Percentiles rank a stretch among this genome's conserved stretches.
These are phyloP conservation scores for Panagrolaimus sp. DNA, from an alignment of 1,140 invertebrate species.

Conservation along the genomic window DNA sequence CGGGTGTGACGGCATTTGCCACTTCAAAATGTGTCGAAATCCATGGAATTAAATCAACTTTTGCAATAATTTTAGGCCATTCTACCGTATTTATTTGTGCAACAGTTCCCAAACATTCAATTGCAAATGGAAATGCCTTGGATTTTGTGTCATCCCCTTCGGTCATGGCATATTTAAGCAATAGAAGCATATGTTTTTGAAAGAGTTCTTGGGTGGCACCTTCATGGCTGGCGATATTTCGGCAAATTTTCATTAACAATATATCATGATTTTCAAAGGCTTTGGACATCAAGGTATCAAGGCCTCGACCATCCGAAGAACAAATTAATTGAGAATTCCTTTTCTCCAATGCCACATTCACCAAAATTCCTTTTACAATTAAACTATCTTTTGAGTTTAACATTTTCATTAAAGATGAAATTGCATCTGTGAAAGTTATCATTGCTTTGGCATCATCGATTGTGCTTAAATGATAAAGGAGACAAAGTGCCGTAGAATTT, in stretches of 20 bases:
- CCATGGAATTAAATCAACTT: constrained; percentile 82
- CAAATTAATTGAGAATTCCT: constrained; percentile 82
- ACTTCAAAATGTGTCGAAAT: constrained; percentile 66
- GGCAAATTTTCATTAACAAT: constrained; percentile 84
- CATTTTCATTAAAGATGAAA: constrained; percentile 67
- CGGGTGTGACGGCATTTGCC: constrained; percentile 68
- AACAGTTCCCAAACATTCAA: constrained; percentile 82
- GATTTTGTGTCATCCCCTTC: background rate
- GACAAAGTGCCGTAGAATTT: constrained; percentile 69
- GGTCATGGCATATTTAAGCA: constrained; percentile 20
- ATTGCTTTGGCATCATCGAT: constrained; percentile 88
- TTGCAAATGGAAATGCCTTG: constrained; percentile 65
- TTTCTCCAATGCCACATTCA: constrained; percentile 82
- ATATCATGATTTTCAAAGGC: constrained; percentile 69
- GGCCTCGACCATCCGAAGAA: constrained; percentile 69
- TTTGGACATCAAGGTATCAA: constrained; percentile 66
- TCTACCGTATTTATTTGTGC: constrained; percentile 81
- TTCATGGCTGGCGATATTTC: constrained; percentile 86
- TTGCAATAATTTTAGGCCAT: constrained; percentile 78
- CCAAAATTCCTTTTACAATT: constrained; percentile 73
- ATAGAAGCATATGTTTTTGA: constrained; percentile 42
- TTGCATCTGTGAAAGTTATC: constrained; percentile 89
- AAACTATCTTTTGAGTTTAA: constrained; percentile 30
- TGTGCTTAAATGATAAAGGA: constrained; percentile 88
- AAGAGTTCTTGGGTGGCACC: constrained; percentile 69